Percentiles rank a stretch among this genome's conserved stretches.
phyloP scores from a whole-genome alignment of 2,888 invertebrate species.

The Cataglyphis altisquamis region DNA sequence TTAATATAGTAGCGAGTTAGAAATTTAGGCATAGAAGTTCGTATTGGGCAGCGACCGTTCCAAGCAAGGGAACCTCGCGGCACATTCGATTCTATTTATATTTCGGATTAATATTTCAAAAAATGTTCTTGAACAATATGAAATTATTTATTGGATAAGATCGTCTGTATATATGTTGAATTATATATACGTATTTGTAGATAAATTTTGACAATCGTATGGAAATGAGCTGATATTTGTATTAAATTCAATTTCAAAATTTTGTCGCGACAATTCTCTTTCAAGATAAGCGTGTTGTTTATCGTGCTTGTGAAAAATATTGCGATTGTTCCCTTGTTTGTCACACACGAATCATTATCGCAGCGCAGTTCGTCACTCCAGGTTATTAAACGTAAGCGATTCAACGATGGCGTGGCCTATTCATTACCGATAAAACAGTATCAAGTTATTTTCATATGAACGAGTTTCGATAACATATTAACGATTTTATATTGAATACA shows the following conservation, averaged over 20 bases:
- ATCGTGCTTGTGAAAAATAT: background rate
- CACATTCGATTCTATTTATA: background rate
- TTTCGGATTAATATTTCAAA: background rate
- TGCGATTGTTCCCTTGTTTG: slow-evolving; percentile 20
- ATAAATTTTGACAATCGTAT: background rate
- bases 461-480: slow-evolving; percentile 78
- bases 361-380: slow-evolving; percentile 28
- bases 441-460: slow-evolving; percentile 73
- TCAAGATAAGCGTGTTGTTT: background rate
- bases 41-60: slow-evolving; percentile 43
- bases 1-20: slow-evolving; percentile 41
- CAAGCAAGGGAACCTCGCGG: slow-evolving; percentile 24
- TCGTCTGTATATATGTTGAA: background rate
- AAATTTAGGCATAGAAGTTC: slow-evolving; percentile 50
- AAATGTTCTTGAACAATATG: background rate
- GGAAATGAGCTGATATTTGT: background rate
- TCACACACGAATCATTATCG: slow-evolving; percentile 28
- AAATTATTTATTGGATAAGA: background rate
- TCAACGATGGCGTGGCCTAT: slow-evolving; percentile 58
- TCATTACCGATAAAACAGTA: slow-evolving; percentile 66
- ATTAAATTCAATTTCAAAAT: slow-evolving; percentile 10
- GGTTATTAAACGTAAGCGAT: slow-evolving; percentile 31
- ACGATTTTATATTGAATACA: slow-evolving; percentile 84
- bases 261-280: background rate
- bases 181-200: background rate